Conservation (phyloP, 2,888 invertebrate genomes). For the Sceliomorpha sp. region DNA sequence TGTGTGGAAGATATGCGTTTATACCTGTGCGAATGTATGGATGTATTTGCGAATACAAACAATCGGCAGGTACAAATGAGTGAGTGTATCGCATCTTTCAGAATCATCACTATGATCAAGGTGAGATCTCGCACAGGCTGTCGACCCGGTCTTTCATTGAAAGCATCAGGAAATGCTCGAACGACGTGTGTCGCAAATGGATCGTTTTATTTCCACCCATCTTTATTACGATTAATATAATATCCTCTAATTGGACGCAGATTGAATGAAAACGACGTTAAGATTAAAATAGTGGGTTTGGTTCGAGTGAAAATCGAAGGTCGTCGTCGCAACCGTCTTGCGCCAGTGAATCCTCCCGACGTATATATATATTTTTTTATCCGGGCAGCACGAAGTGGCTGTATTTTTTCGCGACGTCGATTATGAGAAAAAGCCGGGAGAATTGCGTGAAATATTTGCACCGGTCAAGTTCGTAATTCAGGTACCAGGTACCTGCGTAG, state of each 20-base stretch:
- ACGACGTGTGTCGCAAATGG: background rate
- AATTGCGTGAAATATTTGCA: conserved; percentile 24
- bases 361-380: no score
- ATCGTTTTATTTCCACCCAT: background rate
- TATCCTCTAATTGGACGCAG: no score
- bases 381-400: background rate
- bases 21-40: conserved; percentile 7
- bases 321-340: no score
- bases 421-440: conserved; percentile 14
- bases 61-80: conserved; percentile 17
- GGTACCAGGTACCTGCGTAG: conserved; percentile 7
- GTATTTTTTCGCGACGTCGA: conserved; percentile 10
- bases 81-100: conserved; percentile 11
- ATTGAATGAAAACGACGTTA: no score
- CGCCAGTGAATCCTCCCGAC: no score
- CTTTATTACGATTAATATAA: no score
- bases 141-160: conserved; percentile 4
- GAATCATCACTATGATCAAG: conserved; percentile 11
- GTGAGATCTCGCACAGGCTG: conserved; percentile 8
- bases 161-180: conserved; percentile 3
- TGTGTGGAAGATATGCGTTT: conserved; percentile 21
- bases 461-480: conserved; percentile 4
- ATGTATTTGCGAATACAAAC: conserved; percentile 19
- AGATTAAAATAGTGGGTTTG: no score
- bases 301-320: no score